Percentiles rank a stretch among this genome's conserved stretches.
Evolutionary conservation across 2,888 invertebrate genomes (phyloP).

Genomic region (Stramonita haemastoma): DNA sequence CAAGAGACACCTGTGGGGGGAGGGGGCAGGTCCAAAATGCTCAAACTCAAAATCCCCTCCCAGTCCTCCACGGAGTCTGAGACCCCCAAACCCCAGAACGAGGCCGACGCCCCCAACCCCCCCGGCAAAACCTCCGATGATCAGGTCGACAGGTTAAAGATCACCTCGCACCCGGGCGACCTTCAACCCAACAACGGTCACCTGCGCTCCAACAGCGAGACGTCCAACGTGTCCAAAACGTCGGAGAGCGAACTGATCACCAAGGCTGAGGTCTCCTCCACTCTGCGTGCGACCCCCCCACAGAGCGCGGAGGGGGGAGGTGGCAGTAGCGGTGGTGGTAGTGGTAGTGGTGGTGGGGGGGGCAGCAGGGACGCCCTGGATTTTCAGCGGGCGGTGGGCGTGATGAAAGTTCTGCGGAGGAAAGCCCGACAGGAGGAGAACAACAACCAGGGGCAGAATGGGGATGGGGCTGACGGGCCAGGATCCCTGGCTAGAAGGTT

Average conservation of each 20-base stretch:
- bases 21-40: not conserved
- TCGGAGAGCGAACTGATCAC: conserved; percentile 43
- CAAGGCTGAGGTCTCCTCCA: not conserved
- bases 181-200: not conserved
- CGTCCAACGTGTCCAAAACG: conserved; percentile 37
- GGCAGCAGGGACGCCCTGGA: conserved; percentile 19
- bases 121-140: not conserved
- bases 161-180: not conserved
- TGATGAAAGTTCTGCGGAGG: conserved; percentile 43
- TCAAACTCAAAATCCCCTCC: conserved; percentile 32
- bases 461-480: not conserved
- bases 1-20: conserved; percentile 32
- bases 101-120: too few species aligned
- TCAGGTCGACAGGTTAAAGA: conserved; percentile 18
- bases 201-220: conserved; percentile 38
- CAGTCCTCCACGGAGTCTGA: not conserved
- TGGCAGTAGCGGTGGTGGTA: too few species aligned
- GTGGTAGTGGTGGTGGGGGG: too few species aligned
- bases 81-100: too few species aligned
- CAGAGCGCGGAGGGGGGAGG: not conserved
- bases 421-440: conserved; percentile 31
- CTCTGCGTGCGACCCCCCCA: not conserved
- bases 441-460: conserved; percentile 40
- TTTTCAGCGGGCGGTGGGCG: conserved; percentile 42
- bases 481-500: conserved; percentile 12